phyloP scores from a whole-genome alignment of 2,888 invertebrate species.

The Sympetrum striolatum region DNA sequence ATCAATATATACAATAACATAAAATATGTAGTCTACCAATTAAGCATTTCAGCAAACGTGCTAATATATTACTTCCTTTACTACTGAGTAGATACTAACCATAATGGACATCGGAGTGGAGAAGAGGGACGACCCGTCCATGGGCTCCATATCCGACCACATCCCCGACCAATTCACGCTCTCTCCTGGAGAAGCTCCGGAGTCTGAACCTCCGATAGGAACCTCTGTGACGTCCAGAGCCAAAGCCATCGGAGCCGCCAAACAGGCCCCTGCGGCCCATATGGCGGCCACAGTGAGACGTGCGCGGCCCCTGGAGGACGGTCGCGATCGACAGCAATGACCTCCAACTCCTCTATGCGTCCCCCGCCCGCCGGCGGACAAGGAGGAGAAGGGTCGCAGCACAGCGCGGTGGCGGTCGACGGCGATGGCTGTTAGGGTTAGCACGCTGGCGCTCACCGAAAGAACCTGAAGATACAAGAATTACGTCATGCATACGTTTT shows the following conservation, averaged over 20 bases:
- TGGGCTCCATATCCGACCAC: slow-evolving; percentile 1
- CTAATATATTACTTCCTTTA: too few species aligned
- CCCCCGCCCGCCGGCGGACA: slow-evolving; percentile 47
- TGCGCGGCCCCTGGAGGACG: slow-evolving; percentile 58
- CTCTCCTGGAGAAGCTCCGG: not conserved
- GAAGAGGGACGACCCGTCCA: not conserved
- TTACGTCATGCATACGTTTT: too few species aligned
- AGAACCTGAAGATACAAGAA: slow-evolving; percentile 76
- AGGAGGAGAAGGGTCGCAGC: slow-evolving; percentile 66
- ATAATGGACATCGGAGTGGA: not conserved
- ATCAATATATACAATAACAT: too few species aligned
- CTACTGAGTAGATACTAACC: not conserved
- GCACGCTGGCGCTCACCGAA: slow-evolving; percentile 87
- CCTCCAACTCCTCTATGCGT: slow-evolving; percentile 29
- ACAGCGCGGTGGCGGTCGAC: slow-evolving; percentile 84
- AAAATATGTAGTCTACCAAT: too few species aligned
- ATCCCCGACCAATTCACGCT: not conserved
- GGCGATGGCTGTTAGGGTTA: slow-evolving; percentile 86
- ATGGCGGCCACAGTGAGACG: slow-evolving; percentile 60
- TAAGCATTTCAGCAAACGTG: too few species aligned
- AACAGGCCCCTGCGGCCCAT: slow-evolving; percentile 60
- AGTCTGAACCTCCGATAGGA: not conserved
- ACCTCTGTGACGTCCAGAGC: slow-evolving; percentile 53
- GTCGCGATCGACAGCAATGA: slow-evolving; percentile 1
- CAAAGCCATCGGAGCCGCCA: slow-evolving; percentile 58